Evolutionary conservation across 92 coral and sea anemone species (phyloP), one percentile per base, ranked within the genome.

Genomic region (Ricordea florida): DNA sequence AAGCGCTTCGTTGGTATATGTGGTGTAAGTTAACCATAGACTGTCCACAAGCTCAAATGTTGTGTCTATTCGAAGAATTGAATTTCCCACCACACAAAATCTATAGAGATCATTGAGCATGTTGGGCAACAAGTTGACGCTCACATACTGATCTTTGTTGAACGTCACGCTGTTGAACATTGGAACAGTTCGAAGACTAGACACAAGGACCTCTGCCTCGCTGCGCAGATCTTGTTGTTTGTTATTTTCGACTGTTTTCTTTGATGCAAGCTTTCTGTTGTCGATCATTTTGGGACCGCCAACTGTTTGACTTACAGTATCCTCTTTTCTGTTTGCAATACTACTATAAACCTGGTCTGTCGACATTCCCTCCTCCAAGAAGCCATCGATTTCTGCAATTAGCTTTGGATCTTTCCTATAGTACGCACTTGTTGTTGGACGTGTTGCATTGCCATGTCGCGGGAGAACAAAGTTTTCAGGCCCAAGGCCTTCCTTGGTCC

Each of bases 251-350:
- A n/a, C n/a, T n/a, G n/a, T n/a, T n/a, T n/a, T n/a, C n/a, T n/a
- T n/a, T n/a, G n/a, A n/a, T n/a, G n/a, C n/a, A n/a, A n/a, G n/a
- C 45, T 53, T 50, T 73, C 75, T 37, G 48, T 81, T 81, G 40
- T 32, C 74, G 13, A 81, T 75, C 74, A 75, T 67, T 84, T 76
- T 84, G 22, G 84, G 89, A 31, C 66, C 32, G 22, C 57, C 26
- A 51, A 76, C 72, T 1, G 89, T 84, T 62, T 84, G 47, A 51
- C 90, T 84, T 21, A 84, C 80, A 50, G 90, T 84, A 2, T 50
- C 24, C 30, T 16, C 26, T 76, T 77, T 13, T 76, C 83, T 38
- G 57, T 27, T 40, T 77, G 51, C 44, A 53, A 64, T 13, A 75
- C 60, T 49, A 48, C 48, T 35, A 56, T 43, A n/a, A n/a, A 22